A percentile compares a stretch with the other conserved stretches of the same genome.
phyloP scores from a whole-genome alignment of 2,113 vertebrate genomes.

The Pseudolaguvia tuberculata region DNA sequence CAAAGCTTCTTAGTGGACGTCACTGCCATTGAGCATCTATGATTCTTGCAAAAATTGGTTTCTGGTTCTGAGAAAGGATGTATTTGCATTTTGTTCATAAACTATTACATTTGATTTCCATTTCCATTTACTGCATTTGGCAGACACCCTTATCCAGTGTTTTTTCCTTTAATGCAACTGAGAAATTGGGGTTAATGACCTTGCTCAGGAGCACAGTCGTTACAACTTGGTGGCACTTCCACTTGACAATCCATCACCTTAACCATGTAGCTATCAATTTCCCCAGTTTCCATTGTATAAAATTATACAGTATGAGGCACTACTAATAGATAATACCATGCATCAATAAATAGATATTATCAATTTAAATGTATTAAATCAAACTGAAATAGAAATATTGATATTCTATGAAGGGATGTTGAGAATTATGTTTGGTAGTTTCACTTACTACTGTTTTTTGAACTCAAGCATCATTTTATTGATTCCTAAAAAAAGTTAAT shows the following conservation, averaged over 20 bases:
- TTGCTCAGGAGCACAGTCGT: too few relatives aligned
- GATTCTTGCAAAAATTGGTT: background rate
- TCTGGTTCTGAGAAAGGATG: background rate
- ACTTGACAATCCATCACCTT: too few relatives aligned
- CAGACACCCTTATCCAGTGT: too few relatives aligned
- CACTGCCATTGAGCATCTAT: background rate
- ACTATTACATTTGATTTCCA: background rate
- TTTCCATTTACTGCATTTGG: too few relatives aligned
- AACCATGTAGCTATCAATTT: too few relatives aligned
- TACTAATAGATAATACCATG: background rate
- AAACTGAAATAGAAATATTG: background rate
- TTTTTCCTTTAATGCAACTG: too few relatives aligned
- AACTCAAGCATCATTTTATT: background rate
- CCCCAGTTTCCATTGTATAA: background rate
- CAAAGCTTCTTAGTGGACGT: background rate
- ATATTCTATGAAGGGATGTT: background rate
- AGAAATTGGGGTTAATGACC: too few relatives aligned
- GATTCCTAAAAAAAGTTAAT: background rate
- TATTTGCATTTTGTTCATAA: background rate
- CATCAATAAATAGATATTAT: background rate
- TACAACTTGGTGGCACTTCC: too few relatives aligned
- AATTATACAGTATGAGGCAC: background rate
- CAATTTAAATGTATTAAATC: background rate
- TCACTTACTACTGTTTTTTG: background rate
- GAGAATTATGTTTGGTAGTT: background rate